Evolutionary conservation across 1,140 invertebrate genomes (phyloP), one percentile per base, ranked within the genome.

Genomic region (Mesaphorura yosii): DNA sequence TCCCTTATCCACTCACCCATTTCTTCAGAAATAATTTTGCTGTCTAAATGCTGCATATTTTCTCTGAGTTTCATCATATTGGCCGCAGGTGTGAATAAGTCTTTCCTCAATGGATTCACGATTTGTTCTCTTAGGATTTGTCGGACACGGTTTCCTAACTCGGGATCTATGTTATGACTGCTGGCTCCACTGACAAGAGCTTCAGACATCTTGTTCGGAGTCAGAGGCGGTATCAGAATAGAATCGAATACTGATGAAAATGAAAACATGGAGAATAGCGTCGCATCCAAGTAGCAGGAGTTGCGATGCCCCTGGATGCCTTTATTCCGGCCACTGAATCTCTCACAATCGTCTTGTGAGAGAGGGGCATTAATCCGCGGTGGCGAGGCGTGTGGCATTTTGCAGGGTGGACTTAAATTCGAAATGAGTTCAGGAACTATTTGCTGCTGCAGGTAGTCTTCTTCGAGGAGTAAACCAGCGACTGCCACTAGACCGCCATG

Each of bases 241-340:
- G 81, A 84, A 72, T 96, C 93, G 73, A 96, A 96, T 1, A 93
- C 88, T 65, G 83, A 83, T 0, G 88, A 91, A 68, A 92, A 95
- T 10, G 91, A 86, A 69, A 95, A 97, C 92, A 97, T 97, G 19
- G 87, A 82, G 70, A 95, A 95, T 5, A 97, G 72, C 2, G 90
- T 95, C 1, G 92, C 90, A 70, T 98, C 94, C 53, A 97, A 73
- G 69, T 98, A 98, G 69, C 94, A 98, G 0, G 91, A 96, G 73
- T 97, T 98, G 66, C 94, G 88, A 69, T 96, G 90, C 4, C 94
- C 94, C 72, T 97, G 92, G 63, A 96, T 96, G 2, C 93, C 92
- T 44, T 44, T 44, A 15, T 44, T n/a, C n/a, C 20, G 3, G 14
- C 22, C n/a, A 44, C n/a, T 44, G n/a, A 44, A 20, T 23, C 41